Evolutionary conservation across 2,113 vertebrate genomes (phyloP), one percentile per base, ranked within the genome.

Genomic region (Macrotis lagotis): DNA sequence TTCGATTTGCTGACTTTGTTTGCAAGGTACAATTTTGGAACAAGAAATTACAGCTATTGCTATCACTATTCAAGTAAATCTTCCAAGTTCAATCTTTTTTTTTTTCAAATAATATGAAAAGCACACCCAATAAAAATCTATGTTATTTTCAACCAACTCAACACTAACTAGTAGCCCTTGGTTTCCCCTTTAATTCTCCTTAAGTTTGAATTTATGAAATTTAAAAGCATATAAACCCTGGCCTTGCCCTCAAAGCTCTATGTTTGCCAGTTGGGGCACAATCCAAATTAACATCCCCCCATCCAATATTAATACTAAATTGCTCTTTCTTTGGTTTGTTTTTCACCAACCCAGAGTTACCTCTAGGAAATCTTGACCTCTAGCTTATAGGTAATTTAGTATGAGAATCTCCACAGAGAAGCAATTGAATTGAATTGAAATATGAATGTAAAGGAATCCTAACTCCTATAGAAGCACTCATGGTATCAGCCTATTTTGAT

Each of bases 21-120:
- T 98, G 97, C 96, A 97, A 93, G 96, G n/a, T 94, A 97, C 97
- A 26, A 89, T 96, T 97, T 98, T 98, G 96, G 97, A 97, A 96
- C 95, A 94, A 50, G 93, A 31, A 55, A 89, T 89, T 97, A 97
- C 97, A 97, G 95, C 90, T 94, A 96, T 95, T 96, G 96, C 95
- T 95, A 94, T 98, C 96, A 97, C 97, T 95, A 90, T 97, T 98
- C 95, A 97, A 98, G 97, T 96, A 97, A 97, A 97, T 92, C 37
- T 94, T 94, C 90, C 96, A 97, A 92, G 97, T 97, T 97, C 92
- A 91, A 97, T 90, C 48, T 74, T 92, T 94, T 96, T 37, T 74
- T 92, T 94, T 96, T 37, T n/a, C 92, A 95, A 93, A 97, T 97
- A 96, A 92, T 92, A 91, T 94, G 93, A 96, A 97, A 97, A 97